phyloP scores from a whole-genome alignment of 2,888 invertebrate genomes.

The Nudaria mundana region DNA sequence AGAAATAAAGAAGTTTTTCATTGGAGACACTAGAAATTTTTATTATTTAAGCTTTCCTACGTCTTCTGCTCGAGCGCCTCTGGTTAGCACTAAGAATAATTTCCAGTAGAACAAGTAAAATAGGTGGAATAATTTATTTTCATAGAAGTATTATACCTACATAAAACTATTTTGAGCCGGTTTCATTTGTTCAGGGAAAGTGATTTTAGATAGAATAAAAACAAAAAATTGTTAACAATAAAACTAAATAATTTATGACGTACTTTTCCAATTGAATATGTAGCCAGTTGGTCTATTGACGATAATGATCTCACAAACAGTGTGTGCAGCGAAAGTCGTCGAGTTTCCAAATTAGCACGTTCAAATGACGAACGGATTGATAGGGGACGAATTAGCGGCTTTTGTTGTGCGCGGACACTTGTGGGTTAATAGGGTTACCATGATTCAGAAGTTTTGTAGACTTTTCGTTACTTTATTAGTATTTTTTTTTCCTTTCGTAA shows the following conservation, averaged over 20 bases:
- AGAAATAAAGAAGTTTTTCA: too few relatives aligned
- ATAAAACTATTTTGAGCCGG: too few relatives aligned
- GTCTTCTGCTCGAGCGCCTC: too few relatives aligned
- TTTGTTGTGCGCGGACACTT: slow-evolving; percentile 43
- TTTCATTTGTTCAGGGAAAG: neutral
- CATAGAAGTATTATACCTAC: too few relatives aligned
- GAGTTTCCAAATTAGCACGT: slow-evolving; percentile 63
- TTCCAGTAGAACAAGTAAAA: too few relatives aligned
- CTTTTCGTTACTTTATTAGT: neutral
- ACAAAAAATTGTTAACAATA: slow-evolving; percentile 11
- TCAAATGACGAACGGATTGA: slow-evolving; percentile 45
- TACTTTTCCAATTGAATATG: slow-evolving; percentile 17
- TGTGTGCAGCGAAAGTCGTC: slow-evolving; percentile 46
- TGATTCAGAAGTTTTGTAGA: neutral
- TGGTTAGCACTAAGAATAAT: too few relatives aligned
- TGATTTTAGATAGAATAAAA: neutral
- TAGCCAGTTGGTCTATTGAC: slow-evolving; percentile 23
- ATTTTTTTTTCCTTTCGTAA: too few relatives aligned
- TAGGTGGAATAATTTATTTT: too few relatives aligned
- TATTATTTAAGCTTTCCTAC: too few relatives aligned
- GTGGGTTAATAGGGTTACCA: slow-evolving; percentile 28
- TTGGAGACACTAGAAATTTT: too few relatives aligned
- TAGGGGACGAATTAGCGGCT: slow-evolving; percentile 71
- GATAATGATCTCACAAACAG: slow-evolving; percentile 49
- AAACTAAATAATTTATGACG: slow-evolving; percentile 23